Conservation (phyloP, 1,140 invertebrate species). For the Drosophila insularis region DNA sequence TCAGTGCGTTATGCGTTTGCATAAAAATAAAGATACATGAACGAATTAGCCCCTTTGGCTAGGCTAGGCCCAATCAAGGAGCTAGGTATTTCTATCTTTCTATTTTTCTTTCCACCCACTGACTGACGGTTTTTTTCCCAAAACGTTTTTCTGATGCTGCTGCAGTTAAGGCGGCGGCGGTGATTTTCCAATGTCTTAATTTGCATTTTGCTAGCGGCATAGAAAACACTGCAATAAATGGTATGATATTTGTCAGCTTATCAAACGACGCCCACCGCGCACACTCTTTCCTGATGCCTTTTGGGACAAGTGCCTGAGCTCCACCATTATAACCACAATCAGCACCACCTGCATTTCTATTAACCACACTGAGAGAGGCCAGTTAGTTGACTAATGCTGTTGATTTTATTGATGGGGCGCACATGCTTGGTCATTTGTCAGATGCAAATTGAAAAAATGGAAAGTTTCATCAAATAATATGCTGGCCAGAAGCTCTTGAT, state of each 20-base stretch:
- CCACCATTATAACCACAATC: not conserved
- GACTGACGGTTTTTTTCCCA: not conserved
- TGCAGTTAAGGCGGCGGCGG: slow-evolving; percentile 24
- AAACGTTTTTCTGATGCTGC: slow-evolving; percentile 23
- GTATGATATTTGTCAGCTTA: slow-evolving; percentile 59
- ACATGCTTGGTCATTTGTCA: slow-evolving; percentile 61
- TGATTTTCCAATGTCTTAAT: slow-evolving; percentile 51
- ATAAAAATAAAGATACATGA: not conserved
- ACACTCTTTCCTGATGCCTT: slow-evolving; percentile 1
- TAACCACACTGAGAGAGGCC: slow-evolving; percentile 15
- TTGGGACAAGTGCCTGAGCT: slow-evolving; percentile 1
- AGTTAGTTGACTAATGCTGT: slow-evolving; percentile 70
- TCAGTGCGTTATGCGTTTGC: not conserved
- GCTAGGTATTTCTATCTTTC: not conserved
- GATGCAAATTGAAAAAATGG: slow-evolving; percentile 65
- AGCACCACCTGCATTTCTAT: slow-evolving; percentile 50
- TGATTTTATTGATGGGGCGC: slow-evolving; percentile 73
- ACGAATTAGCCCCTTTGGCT: not conserved
- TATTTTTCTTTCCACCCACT: not conserved
- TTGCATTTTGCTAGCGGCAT: slow-evolving; percentile 49
- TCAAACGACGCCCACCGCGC: slow-evolving; percentile 54
- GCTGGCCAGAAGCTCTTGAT: slow-evolving; percentile 4
- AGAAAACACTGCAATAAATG: slow-evolving; percentile 59
- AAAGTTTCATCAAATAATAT: slow-evolving; percentile 50
- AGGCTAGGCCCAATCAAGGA: not conserved